Conservation (phyloP, 2,797 vertebrate species). For the Gadopsis marmoratus region DNA sequence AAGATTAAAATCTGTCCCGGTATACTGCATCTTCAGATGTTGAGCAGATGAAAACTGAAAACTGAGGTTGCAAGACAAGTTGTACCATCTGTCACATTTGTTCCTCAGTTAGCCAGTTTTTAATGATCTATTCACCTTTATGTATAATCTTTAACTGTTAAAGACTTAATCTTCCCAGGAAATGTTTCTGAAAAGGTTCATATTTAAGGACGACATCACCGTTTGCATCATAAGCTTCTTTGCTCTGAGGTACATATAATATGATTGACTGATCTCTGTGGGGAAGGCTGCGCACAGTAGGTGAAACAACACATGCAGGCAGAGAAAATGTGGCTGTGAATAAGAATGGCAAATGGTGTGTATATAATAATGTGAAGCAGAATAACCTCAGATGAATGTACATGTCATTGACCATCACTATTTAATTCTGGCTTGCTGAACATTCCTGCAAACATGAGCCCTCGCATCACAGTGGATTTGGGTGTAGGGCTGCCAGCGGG, state of each 20-base stretch:
- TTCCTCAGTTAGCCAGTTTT: background rate
- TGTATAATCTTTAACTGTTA: background rate
- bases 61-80: background rate
- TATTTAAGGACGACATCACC: background rate
- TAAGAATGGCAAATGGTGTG: background rate
- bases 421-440: background rate
- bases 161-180: background rate
- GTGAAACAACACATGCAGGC: background rate
- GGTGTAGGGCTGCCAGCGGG: constrained; percentile 18
- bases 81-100: background rate
- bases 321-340: background rate
- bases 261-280: background rate
- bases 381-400: background rate
- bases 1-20: background rate
- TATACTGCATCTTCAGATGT: background rate
- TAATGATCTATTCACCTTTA: background rate
- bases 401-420: constrained; percentile 10
- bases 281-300: background rate
- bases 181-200: background rate
- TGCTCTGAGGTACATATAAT: background rate
- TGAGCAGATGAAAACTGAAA: constrained; percentile 13
- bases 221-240: background rate
- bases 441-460: background rate
- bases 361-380: no score
- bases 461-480: background rate